phyloP scores from a whole-genome alignment of 2,888 invertebrate genomes.

The Lithodes maja region DNA sequence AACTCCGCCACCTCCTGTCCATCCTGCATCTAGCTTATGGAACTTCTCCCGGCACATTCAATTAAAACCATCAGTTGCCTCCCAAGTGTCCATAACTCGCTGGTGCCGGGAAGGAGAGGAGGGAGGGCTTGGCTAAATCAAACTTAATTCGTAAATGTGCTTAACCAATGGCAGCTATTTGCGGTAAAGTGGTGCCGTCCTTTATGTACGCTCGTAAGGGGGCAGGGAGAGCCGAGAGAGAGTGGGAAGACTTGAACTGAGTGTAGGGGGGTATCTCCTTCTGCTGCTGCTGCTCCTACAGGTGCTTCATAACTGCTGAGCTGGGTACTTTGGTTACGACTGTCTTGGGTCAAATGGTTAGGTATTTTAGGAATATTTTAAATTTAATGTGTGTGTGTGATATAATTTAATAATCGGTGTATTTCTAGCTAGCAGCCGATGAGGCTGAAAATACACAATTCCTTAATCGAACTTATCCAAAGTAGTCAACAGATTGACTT shows the following conservation, averaged over 20 bases:
- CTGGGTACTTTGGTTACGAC: too few species aligned
- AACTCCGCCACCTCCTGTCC: slow-evolving; percentile 5
- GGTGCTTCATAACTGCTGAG: too few species aligned
- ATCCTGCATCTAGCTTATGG: slow-evolving; percentile 23
- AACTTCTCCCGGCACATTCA: slow-evolving; percentile 54
- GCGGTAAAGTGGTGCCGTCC: slow-evolving; percentile 45
- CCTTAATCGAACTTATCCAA: too few species aligned
- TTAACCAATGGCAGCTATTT: slow-evolving; percentile 58
- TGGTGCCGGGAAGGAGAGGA: slow-evolving; percentile 33
- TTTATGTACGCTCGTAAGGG: slow-evolving; percentile 37
- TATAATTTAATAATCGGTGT: background rate
- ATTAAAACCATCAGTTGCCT: slow-evolving; percentile 61
- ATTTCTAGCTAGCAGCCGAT: background rate
- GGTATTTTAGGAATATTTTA: too few species aligned
- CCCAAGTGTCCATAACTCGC: slow-evolving; percentile 60
- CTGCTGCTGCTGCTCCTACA: background rate
- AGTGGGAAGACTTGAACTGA: background rate
- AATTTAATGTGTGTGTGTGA: too few species aligned
- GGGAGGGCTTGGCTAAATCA: slow-evolving; percentile 59
- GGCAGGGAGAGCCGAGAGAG: slow-evolving; percentile 21
- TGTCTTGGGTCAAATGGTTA: too few species aligned
- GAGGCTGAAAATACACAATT: too few species aligned
- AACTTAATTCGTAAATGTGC: slow-evolving; percentile 59
- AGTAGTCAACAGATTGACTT: too few species aligned
- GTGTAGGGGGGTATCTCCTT: background rate